Percentiles rank a stretch among this genome's conserved stretches.
These are phyloP conservation scores for Pionites leucogaster DNA, from an alignment of 2,113 vertebrate genomes.

Conservation along the genomic window DNA sequence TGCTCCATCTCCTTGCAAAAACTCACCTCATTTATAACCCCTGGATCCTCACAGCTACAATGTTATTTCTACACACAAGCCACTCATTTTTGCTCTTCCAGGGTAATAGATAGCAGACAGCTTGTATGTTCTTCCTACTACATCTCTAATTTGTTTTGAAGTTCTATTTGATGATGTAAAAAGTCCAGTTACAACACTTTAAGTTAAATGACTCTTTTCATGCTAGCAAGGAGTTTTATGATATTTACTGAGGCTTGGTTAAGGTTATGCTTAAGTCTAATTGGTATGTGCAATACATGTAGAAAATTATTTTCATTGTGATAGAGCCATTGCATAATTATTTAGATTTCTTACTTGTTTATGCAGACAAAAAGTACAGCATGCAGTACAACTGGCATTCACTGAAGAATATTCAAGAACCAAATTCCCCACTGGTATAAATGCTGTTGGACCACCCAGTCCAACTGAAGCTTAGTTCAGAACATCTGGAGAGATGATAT, in stretches of 20 bases:
- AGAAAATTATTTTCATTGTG: constrained; percentile 48
- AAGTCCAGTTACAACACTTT: constrained; percentile 25
- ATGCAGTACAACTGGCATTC: background rate
- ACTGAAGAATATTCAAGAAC: background rate
- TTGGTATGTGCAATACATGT: background rate
- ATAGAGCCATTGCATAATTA: constrained; percentile 36
- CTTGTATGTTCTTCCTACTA: background rate
- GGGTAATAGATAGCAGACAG: background rate
- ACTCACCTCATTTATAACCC: background rate
- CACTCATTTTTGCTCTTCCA: background rate
- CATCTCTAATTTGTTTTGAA: constrained; percentile 39
- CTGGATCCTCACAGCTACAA: background rate
- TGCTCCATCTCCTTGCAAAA: background rate
- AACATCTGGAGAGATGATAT: background rate
- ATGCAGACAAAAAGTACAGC: constrained; percentile 21
- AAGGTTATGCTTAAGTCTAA: constrained; percentile 38
- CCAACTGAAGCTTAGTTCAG: background rate
- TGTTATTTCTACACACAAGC: background rate
- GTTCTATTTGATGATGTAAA: constrained; percentile 35
- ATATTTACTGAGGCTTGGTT: constrained; percentile 54
- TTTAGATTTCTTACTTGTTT: constrained; percentile 36
- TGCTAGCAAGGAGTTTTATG: constrained; percentile 24
- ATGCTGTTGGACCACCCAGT: background rate
- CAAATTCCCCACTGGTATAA: background rate
- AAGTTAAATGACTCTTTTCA: constrained; percentile 51